phyloP scores from a whole-genome alignment of 2,888 invertebrate species.

The Cataglyphis rosenhaueri region DNA sequence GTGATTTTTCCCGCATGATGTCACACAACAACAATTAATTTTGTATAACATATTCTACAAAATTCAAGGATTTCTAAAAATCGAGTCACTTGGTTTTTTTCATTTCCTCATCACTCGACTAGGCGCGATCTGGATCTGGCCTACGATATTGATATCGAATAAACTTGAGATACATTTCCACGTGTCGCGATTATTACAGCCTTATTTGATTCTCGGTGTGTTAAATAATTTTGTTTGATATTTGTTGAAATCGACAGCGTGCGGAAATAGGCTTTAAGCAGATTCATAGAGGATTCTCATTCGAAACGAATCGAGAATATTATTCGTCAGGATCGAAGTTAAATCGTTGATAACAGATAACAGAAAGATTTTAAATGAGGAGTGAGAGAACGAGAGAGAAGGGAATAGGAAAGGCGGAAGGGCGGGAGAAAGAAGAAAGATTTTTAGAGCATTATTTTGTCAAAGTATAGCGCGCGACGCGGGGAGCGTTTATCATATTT shows the following conservation, averaged over 20 bases:
- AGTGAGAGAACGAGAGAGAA: slow-evolving; percentile 4
- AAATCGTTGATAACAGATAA: slow-evolving; percentile 16
- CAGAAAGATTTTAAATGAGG: slow-evolving; percentile 10
- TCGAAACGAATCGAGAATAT: slow-evolving; percentile 32
- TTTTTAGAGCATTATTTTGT: slow-evolving; percentile 55
- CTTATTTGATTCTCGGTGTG: slow-evolving; percentile 31
- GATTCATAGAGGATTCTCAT: slow-evolving; percentile 40
- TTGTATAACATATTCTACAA: neutral
- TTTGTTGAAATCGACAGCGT: slow-evolving; percentile 20
- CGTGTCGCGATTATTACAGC: slow-evolving; percentile 11
- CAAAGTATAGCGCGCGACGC: slow-evolving; percentile 27
- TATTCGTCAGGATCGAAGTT: slow-evolving; percentile 1
- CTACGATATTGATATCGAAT: slow-evolving; percentile 42
- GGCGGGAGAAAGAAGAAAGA: slow-evolving; percentile 24
- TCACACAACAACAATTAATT: neutral
- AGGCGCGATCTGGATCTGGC: slow-evolving; percentile 58
- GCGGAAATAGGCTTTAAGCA: slow-evolving; percentile 11
- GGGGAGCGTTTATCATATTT: slow-evolving; percentile 55
- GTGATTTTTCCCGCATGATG: neutral
- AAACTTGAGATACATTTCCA: neutral
- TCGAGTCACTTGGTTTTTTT: slow-evolving; percentile 11
- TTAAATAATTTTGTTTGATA: slow-evolving; percentile 33
- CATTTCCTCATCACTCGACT: slow-evolving; percentile 27
- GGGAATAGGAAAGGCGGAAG: slow-evolving; percentile 5
- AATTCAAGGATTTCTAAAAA: neutral